Evolutionary conservation across 2,888 invertebrate genomes (phyloP), one percentile per base, ranked within the genome.

Genomic region (Sesia bembeciformis): DNA sequence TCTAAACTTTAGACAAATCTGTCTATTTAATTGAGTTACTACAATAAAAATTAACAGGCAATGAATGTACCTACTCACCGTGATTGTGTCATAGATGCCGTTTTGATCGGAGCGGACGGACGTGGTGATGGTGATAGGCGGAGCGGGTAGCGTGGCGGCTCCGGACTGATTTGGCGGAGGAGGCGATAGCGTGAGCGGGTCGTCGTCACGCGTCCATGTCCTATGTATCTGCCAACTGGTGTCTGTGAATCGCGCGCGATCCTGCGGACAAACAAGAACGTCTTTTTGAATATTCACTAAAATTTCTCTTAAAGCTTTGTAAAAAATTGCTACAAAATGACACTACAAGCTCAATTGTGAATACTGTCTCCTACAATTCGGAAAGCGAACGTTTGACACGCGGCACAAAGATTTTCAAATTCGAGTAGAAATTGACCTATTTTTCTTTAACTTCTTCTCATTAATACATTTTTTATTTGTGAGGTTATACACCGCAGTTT

Each of bases 201-300:
- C 84, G 46, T 83, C 88, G 70, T 86, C 91, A 60, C 91, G 90
- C 52, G 90, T 81, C 93, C 93, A 93, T 70, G 92, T 92, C 59
- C 92, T 91, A 74, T 93, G 93, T 60, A 94, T 94, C 76, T 93
- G 93, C 91, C 93, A 93, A 72, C 94, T 93, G 56, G 94, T 94
- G 77, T 94, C 94, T 63, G 93, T 91, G 76, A 93, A 94, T 69
- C 94, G 90, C 64, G 93, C 92, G 70, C 92, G 91, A 61, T 92
- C 92, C 93, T 92, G 90, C 62, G 75, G 67, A 67, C 61, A 70
- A 68, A 57, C 54, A 53, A 40, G 40, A 43, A 52, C 2, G 2
- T 23, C 1, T 23, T 23, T 23, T 23, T 23, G 23, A 23, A 23
- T 23, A 23, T 23, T 23, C 23, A 1, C 23, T 23, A 23, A 23